Conservation (phyloP, 2,888 invertebrate species). For the Oasisia sp. region DNA sequence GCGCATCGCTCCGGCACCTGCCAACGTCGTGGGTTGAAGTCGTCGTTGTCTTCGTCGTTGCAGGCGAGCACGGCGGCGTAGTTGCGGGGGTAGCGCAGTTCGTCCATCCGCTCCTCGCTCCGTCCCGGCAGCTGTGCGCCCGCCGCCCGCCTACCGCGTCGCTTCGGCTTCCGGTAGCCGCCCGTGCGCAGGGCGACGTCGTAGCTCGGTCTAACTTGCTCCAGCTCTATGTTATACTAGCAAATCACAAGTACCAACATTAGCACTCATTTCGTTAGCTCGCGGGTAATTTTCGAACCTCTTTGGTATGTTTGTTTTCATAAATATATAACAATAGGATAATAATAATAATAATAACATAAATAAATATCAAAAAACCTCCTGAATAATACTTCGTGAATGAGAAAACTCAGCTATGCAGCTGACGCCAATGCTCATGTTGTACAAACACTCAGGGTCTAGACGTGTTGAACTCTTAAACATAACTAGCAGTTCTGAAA, state of each 20-base stretch:
- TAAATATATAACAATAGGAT: neutral
- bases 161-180: neutral
- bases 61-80: constrained; percentile 9
- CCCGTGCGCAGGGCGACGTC: neutral
- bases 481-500: neutral
- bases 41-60: neutral
- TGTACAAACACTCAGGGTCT: neutral
- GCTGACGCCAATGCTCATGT: neutral
- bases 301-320: neutral
- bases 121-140: neutral
- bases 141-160: neutral
- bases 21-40: constrained; percentile 4
- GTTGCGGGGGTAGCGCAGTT: neutral
- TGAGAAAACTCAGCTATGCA: too few relatives aligned
- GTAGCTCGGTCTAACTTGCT: neutral
- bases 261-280: neutral
- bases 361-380: neutral
- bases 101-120: neutral
- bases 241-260: neutral
- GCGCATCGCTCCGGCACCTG: constrained; percentile 9
- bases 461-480: neutral
- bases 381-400: neutral
- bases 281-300: neutral
- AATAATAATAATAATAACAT: neutral
- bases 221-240: constrained; percentile 1